phyloP scores from a whole-genome alignment of 2,888 invertebrate genomes.

The Macaria liturata region DNA sequence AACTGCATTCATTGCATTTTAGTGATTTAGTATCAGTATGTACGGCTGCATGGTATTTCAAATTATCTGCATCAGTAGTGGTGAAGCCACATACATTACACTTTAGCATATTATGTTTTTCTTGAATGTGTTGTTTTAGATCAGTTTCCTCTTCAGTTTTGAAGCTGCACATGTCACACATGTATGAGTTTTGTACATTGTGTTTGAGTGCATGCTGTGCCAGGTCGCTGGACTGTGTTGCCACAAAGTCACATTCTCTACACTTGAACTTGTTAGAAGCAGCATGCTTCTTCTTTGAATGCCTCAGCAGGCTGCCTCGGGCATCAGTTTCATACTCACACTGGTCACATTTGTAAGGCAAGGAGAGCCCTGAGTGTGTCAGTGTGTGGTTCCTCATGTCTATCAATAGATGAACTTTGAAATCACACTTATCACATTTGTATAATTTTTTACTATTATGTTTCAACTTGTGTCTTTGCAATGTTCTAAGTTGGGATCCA shows the following conservation, averaged over 20 bases:
- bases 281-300: background rate
- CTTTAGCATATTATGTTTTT: too few relatives aligned
- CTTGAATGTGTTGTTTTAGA: background rate
- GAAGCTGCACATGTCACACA: background rate
- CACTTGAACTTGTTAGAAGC: background rate
- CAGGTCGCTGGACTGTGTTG: background rate
- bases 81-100: too few relatives aligned
- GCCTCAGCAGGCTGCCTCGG: background rate
- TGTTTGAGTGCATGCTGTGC: background rate
- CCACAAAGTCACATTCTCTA: background rate
- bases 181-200: background rate
- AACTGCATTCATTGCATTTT: too few relatives aligned
- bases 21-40: too few relatives aligned
- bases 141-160: background rate
- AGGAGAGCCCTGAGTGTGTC: background rate
- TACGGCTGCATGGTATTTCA: too few relatives aligned
- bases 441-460: too few relatives aligned
- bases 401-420: too few relatives aligned
- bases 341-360: background rate
- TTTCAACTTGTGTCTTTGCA: too few relatives aligned
- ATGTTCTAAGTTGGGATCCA: too few relatives aligned
- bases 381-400: background rate
- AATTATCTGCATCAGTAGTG: too few relatives aligned
- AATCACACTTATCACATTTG: too few relatives aligned
- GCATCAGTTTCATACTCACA: background rate